Percentiles rank a stretch among this genome's conserved stretches.
Conservation (phyloP, 2,797 vertebrate genomes). For the Pseudocheirus occidentalis region DNA sequence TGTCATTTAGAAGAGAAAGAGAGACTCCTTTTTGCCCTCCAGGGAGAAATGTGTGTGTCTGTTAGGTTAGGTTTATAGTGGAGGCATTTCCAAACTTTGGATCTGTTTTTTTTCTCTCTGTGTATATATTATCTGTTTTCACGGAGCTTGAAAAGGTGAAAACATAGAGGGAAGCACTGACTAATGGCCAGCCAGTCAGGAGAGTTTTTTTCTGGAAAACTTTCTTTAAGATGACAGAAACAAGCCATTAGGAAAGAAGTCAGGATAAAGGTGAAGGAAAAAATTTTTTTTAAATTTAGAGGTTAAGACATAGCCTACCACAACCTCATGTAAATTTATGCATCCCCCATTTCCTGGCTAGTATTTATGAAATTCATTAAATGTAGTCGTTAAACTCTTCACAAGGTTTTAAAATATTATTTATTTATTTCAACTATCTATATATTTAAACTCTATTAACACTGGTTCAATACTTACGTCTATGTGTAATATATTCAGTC, state of each 20-base stretch:
- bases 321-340: background rate
- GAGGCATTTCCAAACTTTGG: background rate
- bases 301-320: background rate
- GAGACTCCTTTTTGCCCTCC: background rate
- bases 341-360: background rate
- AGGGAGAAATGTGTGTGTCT: background rate
- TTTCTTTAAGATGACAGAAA: background rate
- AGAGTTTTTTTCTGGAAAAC: constrained; percentile 14
- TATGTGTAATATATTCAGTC: background rate
- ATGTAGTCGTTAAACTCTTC: background rate
- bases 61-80: background rate
- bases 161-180: background rate
- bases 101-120: background rate
- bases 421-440: background rate
- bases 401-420: background rate
- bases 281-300: background rate
- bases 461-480: background rate
- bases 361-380: background rate
- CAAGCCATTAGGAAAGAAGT: background rate
- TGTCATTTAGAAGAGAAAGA: background rate
- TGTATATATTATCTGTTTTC: background rate
- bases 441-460: background rate
- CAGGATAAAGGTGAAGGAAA: background rate
- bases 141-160: background rate
- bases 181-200: no score